Conservation (phyloP, 2,797 vertebrate genomes). For the Thunnus albacares region DNA sequence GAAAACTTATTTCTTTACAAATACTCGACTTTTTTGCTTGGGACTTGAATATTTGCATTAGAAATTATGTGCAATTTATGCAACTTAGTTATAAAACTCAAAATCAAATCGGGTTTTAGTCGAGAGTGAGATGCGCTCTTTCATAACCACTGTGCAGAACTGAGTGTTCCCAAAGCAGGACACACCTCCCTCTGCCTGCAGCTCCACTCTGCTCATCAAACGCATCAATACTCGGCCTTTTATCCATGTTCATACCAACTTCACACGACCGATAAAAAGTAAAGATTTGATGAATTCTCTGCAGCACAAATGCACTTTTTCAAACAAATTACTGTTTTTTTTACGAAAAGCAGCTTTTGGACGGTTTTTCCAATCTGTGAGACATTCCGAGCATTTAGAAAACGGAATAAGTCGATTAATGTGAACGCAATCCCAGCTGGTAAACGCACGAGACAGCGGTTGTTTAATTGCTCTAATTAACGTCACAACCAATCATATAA, state of each 20-base stretch:
- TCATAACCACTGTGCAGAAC: conserved; percentile 57
- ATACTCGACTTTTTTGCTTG: fast-evolving
- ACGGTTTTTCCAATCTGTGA: neutral
- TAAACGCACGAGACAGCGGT: neutral
- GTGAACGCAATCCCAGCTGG: fast-evolving
- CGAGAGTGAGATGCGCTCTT: conserved; percentile 4
- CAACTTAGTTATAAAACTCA: neutral
- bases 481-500: neutral
- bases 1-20: neutral
- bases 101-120: fast-evolving
- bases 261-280: fast-evolving
- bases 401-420: too few species aligned
- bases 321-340: neutral
- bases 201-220: neutral
- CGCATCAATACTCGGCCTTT: neutral
- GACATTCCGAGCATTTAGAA: neutral
- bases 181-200: conserved; percentile 58
- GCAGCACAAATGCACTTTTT: neutral
- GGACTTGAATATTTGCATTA: fast-evolving
- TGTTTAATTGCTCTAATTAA: neutral
- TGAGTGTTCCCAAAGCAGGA: conserved; percentile 67
- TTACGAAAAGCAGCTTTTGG: neutral
- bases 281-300: too few species aligned
- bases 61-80: neutral
- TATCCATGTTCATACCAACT: neutral